phyloP scores from a whole-genome alignment of 2,888 invertebrate species.

The Erpobdella octoculata region DNA sequence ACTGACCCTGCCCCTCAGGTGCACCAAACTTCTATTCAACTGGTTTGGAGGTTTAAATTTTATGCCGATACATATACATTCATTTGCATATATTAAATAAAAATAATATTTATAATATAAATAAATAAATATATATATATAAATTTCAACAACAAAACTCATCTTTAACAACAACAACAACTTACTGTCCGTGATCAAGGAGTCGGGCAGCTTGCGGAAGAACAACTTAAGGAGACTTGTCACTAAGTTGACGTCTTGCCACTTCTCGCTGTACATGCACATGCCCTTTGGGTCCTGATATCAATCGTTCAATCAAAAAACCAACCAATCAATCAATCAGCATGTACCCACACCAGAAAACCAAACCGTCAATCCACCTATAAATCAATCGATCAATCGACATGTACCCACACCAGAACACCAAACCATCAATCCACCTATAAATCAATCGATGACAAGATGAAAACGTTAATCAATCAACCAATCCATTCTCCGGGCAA shows the following conservation, averaged over 20 bases:
- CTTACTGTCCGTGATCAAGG: slow-evolving; percentile 67
- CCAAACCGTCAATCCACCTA: background rate
- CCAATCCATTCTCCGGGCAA: too few species aligned
- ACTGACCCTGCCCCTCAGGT: too few species aligned
- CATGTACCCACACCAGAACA: background rate
- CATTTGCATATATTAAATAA: background rate
- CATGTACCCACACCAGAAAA: too few species aligned
- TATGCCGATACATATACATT: too few species aligned
- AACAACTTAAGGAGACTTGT: slow-evolving; percentile 88
- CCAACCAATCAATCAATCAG: too few species aligned
- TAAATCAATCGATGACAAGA: too few species aligned
- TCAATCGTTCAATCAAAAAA: too few species aligned
- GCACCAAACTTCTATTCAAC: too few species aligned
- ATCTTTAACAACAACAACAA: background rate
- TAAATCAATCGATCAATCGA: background rate
- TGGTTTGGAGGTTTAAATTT: too few species aligned
- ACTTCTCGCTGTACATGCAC: slow-evolving; percentile 55
- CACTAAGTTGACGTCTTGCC: slow-evolving; percentile 91
- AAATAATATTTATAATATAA: background rate
- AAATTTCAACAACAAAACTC: background rate
- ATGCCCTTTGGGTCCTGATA: slow-evolving; percentile 46
- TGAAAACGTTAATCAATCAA: too few species aligned
- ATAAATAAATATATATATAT: background rate
- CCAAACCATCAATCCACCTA: too few species aligned
- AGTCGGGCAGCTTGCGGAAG: slow-evolving; percentile 78